Base-by-base conservation (phyloP, 2,888 invertebrate genomes). In the Dasypolia templi region DNA sequence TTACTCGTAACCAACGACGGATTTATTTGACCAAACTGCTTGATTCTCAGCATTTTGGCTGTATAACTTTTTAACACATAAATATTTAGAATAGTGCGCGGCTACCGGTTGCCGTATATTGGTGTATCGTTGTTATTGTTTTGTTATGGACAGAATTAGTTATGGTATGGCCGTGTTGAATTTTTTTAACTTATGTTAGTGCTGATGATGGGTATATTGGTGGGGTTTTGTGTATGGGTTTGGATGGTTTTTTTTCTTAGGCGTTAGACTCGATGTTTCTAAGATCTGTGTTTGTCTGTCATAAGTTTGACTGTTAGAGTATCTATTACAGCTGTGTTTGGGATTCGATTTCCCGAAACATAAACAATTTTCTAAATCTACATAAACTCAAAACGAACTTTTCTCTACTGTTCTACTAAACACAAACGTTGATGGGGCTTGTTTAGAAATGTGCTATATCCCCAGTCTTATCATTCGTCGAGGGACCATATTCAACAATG, bases 1-100 rank as follows among this genome's bases (percentile, higher is more conserved):
- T 94, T 93, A 94, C 93, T 88, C 84, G 70, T 79, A 77, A 79
- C 86, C 86, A 92, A 78, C 91, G 95, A 96, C 84, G 91, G 95
- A 96, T 96, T 96, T 95, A 96, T 94, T 87, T 83, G 89, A 86
- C 84, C 85, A 90, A 92, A 92, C 92, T 89, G 89, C 89, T 90
- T 91, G 93, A 93, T 92, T 92, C 94, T 91, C 89, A 87, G 88
- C 88, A 92, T 90, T 92, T 91, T 90, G 89, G 79, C 88, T 83
- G 88, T 90, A 90, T 90, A 88, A 89, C 85, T 89, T 91, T 92
- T 91, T 90, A 91, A 91, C 89, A 89, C 86, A 88, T 90, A 93
- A 94, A 94, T 93, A 94, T 94, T 94, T 94, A 92, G 87, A 83
- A 84, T 81, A 78, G 68, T 69, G 66, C 46, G 69, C 61, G 70